phyloP scores from a whole-genome alignment of 92 coral and sea anemone genomes.

The Pocillopora grandis region DNA sequence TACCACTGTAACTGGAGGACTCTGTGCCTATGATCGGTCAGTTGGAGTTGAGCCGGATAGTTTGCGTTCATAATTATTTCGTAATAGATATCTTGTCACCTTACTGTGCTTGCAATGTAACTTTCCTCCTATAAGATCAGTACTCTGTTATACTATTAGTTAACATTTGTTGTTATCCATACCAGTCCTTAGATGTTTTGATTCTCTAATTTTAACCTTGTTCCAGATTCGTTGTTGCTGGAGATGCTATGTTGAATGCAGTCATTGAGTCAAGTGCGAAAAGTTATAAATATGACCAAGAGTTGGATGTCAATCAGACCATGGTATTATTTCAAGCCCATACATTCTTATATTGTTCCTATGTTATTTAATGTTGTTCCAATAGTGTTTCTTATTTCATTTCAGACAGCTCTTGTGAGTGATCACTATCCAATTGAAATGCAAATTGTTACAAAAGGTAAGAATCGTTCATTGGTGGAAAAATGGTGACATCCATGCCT shows the following conservation, averaged over 20 bases:
- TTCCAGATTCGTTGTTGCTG: slow-evolving; percentile 83
- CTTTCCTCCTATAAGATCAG: too few species aligned
- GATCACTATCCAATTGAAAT: slow-evolving; percentile 84
- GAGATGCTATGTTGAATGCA: slow-evolving; percentile 59
- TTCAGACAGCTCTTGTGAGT: slow-evolving; percentile 59
- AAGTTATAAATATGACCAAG: slow-evolving; percentile 70
- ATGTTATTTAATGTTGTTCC: too few species aligned
- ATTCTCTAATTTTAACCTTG: neutral
- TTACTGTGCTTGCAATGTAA: too few species aligned
- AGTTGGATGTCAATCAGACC: slow-evolving; percentile 43
- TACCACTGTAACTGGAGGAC: slow-evolving; percentile 78
- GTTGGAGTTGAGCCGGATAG: neutral
- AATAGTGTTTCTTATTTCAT: neutral
- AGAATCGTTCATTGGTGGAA: neutral
- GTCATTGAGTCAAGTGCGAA: slow-evolving; percentile 71
- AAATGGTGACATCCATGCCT: neutral
- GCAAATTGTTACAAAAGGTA: slow-evolving; percentile 60
- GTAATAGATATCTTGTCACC: too few species aligned
- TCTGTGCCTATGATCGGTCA: slow-evolving; percentile 95
- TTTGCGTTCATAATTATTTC: too few species aligned
- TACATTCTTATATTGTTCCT: neutral
- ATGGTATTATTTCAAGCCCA: slow-evolving; percentile 39
- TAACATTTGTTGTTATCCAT: too few species aligned
- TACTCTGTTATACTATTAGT: too few species aligned
- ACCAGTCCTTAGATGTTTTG: too few species aligned